Percentiles rank a stretch among this genome's conserved stretches.
These are phyloP conservation scores for Brachyptera putata DNA, from an alignment of 2,888 invertebrate genomes.

Conservation along the genomic window DNA sequence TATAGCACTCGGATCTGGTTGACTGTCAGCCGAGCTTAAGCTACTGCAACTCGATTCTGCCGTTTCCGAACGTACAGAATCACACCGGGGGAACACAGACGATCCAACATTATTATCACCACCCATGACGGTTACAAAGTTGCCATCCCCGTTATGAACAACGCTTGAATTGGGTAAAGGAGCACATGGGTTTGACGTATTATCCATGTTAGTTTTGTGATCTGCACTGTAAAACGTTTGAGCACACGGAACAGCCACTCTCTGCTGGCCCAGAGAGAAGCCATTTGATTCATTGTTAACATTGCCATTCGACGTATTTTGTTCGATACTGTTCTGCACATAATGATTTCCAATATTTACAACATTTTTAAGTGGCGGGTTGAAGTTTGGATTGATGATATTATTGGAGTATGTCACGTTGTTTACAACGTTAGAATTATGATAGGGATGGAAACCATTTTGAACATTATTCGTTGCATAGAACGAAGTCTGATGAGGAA, in stretches of 20 bases:
- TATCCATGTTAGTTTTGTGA: constrained; percentile 23
- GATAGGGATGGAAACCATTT: constrained; percentile 30
- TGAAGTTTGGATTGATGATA: constrained; percentile 26
- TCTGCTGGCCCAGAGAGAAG: constrained; percentile 23
- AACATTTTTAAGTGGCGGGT: constrained; percentile 24
- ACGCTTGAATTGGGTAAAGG: constrained; percentile 4
- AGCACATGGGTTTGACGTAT: constrained; percentile 5
- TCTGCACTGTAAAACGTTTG: constrained; percentile 26
- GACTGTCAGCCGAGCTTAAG: constrained; percentile 35
- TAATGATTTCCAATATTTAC: constrained; percentile 22
- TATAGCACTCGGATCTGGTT: constrained; percentile 42
- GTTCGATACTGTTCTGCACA: constrained; percentile 22
- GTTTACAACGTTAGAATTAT: constrained; percentile 27
- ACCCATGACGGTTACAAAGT: constrained; percentile 30
- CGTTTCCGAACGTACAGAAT: constrained; percentile 56
- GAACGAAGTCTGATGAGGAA: constrained; percentile 27
- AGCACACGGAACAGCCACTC: constrained; percentile 26
- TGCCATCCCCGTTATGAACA: constrained; percentile 28
- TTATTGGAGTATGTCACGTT: constrained; percentile 25
- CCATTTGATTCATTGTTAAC: constrained; percentile 28
- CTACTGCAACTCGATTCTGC: constrained; percentile 52
- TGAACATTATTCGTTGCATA: constrained; percentile 25
- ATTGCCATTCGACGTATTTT: constrained; percentile 15
- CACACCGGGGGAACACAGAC: constrained; percentile 46
- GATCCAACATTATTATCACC: constrained; percentile 25